phyloP scores from a whole-genome alignment of 2,113 vertebrate species.

The Okapia johnstoni region DNA sequence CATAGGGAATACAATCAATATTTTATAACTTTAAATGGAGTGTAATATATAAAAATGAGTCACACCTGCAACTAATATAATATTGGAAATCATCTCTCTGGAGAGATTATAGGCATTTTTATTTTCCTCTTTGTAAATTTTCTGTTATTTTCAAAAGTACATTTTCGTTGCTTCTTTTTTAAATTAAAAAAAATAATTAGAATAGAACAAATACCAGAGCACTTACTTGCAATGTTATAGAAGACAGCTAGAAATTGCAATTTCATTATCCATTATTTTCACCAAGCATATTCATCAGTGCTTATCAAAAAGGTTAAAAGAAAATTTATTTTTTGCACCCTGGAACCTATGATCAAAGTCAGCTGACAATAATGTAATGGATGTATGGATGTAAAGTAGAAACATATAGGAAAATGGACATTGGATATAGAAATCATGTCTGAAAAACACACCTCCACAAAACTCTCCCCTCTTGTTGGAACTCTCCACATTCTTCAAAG shows the following conservation, averaged over 20 bases:
- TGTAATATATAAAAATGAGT: not conserved
- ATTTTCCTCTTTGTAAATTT: slow-evolving; percentile 1
- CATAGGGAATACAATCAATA: not conserved
- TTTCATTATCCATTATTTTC: not conserved
- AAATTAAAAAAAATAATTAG: not conserved
- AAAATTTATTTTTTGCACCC: not conserved
- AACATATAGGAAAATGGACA: not conserved
- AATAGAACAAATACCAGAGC: not conserved
- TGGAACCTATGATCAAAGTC: not conserved
- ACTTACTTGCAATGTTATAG: not conserved
- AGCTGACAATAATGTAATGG: not conserved
- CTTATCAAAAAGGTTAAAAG: not conserved
- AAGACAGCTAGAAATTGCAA: not conserved
- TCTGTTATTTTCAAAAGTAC: not conserved
- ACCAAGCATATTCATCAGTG: not conserved
- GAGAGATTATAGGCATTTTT: not conserved
- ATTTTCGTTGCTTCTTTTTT: not conserved
- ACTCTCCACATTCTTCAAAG: not conserved
- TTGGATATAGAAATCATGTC: not conserved
- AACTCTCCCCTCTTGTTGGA: not conserved
- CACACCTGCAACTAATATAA: not conserved
- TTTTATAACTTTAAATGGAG: not conserved
- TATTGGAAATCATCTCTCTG: not conserved
- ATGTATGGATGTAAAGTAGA: not conserved
- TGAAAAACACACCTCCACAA: not conserved